Evolutionary conservation across 2,113 vertebrate genomes (phyloP).

Genomic region (Axis porcinus): DNA sequence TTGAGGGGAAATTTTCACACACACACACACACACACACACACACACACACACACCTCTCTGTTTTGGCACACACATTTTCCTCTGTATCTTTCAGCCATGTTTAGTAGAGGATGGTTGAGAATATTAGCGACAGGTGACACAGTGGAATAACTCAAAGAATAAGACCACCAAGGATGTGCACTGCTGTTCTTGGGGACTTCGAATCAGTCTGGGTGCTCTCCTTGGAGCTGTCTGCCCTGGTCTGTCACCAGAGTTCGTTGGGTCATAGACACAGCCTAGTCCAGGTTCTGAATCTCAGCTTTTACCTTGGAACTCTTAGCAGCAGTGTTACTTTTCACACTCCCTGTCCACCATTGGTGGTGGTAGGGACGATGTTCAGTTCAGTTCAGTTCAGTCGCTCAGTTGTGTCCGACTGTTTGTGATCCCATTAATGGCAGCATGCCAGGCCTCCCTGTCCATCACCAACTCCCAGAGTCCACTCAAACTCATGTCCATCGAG

Average conservation of each 20-base stretch:
- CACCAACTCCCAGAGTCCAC: too few relatives aligned
- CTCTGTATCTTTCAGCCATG: background rate
- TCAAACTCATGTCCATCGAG: too few relatives aligned
- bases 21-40: too few relatives aligned
- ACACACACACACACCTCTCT: background rate
- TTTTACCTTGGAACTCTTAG: background rate
- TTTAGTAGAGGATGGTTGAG: background rate
- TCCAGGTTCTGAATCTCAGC: background rate
- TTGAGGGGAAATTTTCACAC: background rate
- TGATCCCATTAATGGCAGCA: too few relatives aligned
- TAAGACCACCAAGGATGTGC: too few relatives aligned
- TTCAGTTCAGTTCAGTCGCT: too few relatives aligned
- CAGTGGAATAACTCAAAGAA: background rate
- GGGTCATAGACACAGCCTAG: background rate
- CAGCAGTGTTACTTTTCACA: background rate
- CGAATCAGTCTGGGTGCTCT: background rate
- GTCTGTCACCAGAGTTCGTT: background rate
- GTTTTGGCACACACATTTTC: background rate
- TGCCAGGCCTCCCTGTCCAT: too few relatives aligned
- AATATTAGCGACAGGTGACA: background rate
- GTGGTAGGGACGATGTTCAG: background rate
- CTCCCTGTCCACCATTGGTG: accelerated
- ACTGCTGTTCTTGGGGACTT: background rate
- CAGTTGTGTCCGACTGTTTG: too few relatives aligned
- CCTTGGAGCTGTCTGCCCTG: background rate